These are phyloP conservation scores for Onthophagus sagittarius DNA, from an alignment of 2,888 invertebrate species.

Conservation along the genomic window DNA sequence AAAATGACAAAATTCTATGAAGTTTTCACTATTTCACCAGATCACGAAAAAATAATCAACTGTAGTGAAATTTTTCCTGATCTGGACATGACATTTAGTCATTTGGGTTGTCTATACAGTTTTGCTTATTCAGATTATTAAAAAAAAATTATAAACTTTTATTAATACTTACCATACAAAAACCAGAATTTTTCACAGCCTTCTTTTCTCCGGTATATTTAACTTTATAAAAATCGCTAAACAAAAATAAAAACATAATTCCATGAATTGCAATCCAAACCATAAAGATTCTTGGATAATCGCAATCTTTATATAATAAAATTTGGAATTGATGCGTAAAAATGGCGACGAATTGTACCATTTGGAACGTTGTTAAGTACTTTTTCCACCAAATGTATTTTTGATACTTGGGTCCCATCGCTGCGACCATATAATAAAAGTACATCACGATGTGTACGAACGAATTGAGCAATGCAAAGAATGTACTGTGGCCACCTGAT, in stretches of 20 bases:
- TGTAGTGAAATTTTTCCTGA: too few species aligned
- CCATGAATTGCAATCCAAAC: conserved; percentile 95
- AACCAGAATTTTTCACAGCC: conserved; percentile 47
- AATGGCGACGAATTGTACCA: conserved; percentile 93
- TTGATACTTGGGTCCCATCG: conserved; percentile 89
- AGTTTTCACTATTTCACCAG: too few species aligned
- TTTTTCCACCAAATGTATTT: conserved; percentile 98
- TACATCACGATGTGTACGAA: conserved; percentile 98
- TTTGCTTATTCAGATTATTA: not conserved
- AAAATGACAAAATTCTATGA: too few species aligned
- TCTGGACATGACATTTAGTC: too few species aligned
- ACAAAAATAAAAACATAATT: conserved; percentile 88
- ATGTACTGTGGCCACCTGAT: conserved; percentile 93
- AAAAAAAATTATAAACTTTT: not conserved
- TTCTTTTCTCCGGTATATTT: conserved; percentile 59
- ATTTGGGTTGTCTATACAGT: not conserved
- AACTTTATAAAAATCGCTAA: conserved; percentile 90
- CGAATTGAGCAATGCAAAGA: conserved; percentile 90
- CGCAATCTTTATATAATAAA: conserved; percentile 82
- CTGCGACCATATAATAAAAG: conserved; percentile 93
- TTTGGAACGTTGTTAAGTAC: conserved; percentile 91
- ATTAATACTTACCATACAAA: conserved; percentile 66
- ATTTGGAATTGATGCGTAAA: conserved; percentile 85
- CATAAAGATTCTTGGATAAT: conserved; percentile 87
- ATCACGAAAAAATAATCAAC: too few species aligned